A percentile compares a stretch with the other conserved stretches of the same genome.
Conservation (phyloP, 2,797 vertebrate species). For the Acropternis orthonyx region DNA sequence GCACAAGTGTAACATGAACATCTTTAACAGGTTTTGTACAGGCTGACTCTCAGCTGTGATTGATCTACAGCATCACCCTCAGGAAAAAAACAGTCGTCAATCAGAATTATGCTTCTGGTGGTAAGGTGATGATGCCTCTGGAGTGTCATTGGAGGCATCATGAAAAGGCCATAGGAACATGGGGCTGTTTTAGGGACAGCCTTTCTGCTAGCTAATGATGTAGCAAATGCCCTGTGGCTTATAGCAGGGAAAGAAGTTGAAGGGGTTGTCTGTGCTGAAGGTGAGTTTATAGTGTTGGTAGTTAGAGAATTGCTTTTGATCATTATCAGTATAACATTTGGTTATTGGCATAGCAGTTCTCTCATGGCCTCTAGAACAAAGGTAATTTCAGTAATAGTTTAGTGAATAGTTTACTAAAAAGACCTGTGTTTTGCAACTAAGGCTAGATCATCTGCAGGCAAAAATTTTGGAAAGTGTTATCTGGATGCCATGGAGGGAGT, state of each 20-base stretch:
- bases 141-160: background rate
- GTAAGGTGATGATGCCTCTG: background rate
- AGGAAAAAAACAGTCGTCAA: background rate
- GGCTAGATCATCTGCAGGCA: background rate
- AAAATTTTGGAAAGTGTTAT: background rate
- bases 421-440: background rate
- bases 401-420: background rate
- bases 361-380: background rate
- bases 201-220: background rate
- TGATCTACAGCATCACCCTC: background rate
- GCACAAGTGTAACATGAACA: background rate
- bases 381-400: background rate
- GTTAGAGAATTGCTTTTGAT: background rate
- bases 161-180: background rate
- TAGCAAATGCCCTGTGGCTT: background rate
- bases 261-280: background rate
- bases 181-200: background rate
- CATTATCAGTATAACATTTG: background rate
- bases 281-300: background rate
- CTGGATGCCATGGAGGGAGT: background rate
- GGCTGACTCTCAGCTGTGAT: background rate
- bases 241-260: background rate
- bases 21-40: background rate
- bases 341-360: background rate
- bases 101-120: background rate